Percentiles rank a stretch among this genome's conserved stretches.
These are phyloP conservation scores for Norana najaformis DNA, from an alignment of 2,888 invertebrate genomes.

Conservation along the genomic window DNA sequence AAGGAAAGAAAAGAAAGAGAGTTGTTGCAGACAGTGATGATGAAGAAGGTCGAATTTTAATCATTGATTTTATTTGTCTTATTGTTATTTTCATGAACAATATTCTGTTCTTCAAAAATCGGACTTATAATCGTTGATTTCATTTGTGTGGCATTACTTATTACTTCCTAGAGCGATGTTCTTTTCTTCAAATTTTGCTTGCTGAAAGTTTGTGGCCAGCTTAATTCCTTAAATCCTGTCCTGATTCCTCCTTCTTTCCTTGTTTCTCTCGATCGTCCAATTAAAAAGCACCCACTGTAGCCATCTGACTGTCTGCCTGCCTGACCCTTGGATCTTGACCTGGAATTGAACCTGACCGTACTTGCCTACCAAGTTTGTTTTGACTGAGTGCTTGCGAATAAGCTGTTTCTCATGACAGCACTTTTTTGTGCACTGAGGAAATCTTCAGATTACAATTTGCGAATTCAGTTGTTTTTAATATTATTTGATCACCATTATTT, in stretches of 20 bases:
- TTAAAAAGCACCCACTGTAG: neutral
- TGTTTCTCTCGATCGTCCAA: neutral
- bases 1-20: constrained; percentile 15
- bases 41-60: constrained; percentile 33
- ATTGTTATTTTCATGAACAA: too few relatives aligned
- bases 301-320: neutral
- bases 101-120: too few relatives aligned
- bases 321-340: neutral
- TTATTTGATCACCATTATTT: neutral
- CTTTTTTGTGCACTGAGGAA: neutral
- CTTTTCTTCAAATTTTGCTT: too few relatives aligned
- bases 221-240: too few relatives aligned
- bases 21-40: constrained; percentile 32
- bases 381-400: neutral
- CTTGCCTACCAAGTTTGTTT: neutral
- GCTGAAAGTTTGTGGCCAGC: too few relatives aligned
- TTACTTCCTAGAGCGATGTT: too few relatives aligned
- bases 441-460: neutral
- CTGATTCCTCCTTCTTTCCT: too few relatives aligned
- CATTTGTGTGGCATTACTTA: too few relatives aligned
- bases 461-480: neutral
- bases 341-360: neutral
- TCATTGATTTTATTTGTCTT: neutral
- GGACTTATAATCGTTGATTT: too few relatives aligned
- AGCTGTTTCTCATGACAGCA: neutral